phyloP scores from a whole-genome alignment of 2,797 vertebrate species.

The Hoplostethus mediterraneus region DNA sequence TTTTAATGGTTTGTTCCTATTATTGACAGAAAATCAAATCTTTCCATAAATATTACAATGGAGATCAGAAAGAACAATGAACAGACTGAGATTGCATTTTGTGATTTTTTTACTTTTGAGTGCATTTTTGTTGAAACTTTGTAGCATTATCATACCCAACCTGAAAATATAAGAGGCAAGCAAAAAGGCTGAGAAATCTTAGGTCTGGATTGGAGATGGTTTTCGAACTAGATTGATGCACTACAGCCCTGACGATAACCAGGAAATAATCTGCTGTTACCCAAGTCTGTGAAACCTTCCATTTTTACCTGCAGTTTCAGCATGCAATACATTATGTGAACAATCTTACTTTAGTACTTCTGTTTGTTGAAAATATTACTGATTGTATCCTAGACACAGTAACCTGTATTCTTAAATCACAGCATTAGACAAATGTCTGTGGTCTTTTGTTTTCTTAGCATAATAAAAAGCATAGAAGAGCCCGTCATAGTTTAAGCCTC shows the following conservation, averaged over 20 bases:
- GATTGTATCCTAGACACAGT: conserved; percentile 14
- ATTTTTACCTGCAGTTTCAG: conserved; percentile 13
- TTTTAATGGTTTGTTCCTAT: no score
- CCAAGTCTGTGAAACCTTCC: conserved; percentile 16
- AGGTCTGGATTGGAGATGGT: no score
- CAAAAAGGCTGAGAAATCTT: no score
- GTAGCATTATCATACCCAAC: no score
- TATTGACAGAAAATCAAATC: no score
- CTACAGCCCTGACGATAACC: conserved; percentile 58
- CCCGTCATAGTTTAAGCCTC: conserved; percentile 54
- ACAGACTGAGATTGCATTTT: no score
- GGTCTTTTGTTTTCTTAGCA: conserved; percentile 37
- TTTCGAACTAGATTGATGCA: background rate
- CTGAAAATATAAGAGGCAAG: no score
- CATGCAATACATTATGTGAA: conserved; percentile 63
- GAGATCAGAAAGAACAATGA: no score
- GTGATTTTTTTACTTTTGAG: no score
- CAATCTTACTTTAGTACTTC: conserved; percentile 21
- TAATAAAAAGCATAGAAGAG: conserved; percentile 34
- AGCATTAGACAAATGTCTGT: conserved; percentile 41
- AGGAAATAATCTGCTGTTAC: conserved; percentile 5
- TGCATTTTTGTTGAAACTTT: no score
- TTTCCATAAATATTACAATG: no score
- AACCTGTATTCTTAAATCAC: conserved; percentile 31
- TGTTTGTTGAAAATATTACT: conserved; percentile 25